A percentile compares a stretch with the other conserved stretches of the same genome.
These are phyloP conservation scores for Tetranychus cinnabarinus DNA, from an alignment of 1,140 invertebrate species.

Conservation along the genomic window DNA sequence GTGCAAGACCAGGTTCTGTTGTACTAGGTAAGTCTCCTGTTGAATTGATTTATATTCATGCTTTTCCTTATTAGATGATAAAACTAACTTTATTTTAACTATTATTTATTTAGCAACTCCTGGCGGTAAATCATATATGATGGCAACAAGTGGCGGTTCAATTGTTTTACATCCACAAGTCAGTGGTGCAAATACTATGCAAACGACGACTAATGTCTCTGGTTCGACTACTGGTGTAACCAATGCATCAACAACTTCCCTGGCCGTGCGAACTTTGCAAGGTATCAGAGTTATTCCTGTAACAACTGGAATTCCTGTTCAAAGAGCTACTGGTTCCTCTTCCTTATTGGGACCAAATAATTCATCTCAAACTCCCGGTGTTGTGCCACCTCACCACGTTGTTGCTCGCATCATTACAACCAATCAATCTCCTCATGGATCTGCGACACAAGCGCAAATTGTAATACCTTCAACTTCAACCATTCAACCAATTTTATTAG, in stretches of 20 bases:
- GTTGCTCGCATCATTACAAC: slow-evolving; percentile 1
- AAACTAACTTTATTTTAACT: too few relatives aligned
- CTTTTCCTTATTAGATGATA: too few relatives aligned
- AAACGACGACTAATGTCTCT: not conserved
- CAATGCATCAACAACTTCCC: not conserved
- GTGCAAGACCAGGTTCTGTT: too few relatives aligned
- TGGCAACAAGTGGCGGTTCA: too few relatives aligned
- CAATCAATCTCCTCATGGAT: not conserved
- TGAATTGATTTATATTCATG: too few relatives aligned
- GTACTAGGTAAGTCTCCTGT: too few relatives aligned
- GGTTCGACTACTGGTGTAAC: not conserved
- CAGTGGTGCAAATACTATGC: too few relatives aligned
- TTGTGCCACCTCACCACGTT: not conserved
- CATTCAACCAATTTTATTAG: too few relatives aligned
- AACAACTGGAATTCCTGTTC: not conserved
- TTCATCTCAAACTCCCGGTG: not conserved
- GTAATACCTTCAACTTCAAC: not conserved
- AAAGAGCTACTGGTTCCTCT: not conserved
- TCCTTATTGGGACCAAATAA: not conserved
- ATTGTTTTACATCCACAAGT: too few relatives aligned
- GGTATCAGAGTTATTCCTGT: not conserved
- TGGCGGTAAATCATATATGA: too few relatives aligned
- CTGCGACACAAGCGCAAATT: not conserved
- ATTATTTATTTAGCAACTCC: too few relatives aligned
- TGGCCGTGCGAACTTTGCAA: not conserved